Base-by-base conservation (phyloP, 2,113 vertebrate genomes). In the Thunnus thynnus region DNA sequence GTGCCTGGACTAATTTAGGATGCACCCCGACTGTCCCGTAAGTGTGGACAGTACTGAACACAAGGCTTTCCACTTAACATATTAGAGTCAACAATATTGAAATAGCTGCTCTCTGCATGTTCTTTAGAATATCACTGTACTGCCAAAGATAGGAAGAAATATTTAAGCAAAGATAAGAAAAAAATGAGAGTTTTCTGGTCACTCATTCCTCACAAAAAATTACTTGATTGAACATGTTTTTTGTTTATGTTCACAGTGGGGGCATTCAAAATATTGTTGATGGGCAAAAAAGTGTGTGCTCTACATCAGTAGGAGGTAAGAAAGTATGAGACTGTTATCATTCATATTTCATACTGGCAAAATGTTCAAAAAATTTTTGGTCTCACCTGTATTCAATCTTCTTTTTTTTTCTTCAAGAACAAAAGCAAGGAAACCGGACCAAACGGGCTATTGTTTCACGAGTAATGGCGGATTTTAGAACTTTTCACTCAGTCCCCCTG, bases 191-290 rank as follows among this genome's bases (percentile, higher is more conserved):
- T 41, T 41, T 41, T 41, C 36, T 7, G 36, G 36, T 18, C 0
- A 60, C 3, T 55, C 3, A 25, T 46, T 18, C 61, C 16, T 41
- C 4, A 16, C 11, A 54, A 58, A 5, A 50, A 66, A 65, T 36
- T 36, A 2, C 20, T 4, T 30, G 2, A n/a, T 72, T 6, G 5
- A 55, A 67, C 20, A 3, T 30, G 2, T 70, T n/a, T 76, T 46
- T 52, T 70, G 7, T 76, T 68, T 69, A 20, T 72, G 4, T 71
- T 88, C 65, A 41, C 76, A 96, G 95, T 5, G 92, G 85, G 1
- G 88, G 85, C 12, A 89, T 94, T 90, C 95, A 96, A 47, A 92
- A 93, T 86, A 50, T 95, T 41, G 25, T 62, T 64, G 61, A 76
- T 61, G 94, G 94, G 17, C 5, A 88, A 52, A 92, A 36, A 50